Base-by-base conservation (phyloP, 1,140 invertebrate species). In the Colletes gigas region DNA sequence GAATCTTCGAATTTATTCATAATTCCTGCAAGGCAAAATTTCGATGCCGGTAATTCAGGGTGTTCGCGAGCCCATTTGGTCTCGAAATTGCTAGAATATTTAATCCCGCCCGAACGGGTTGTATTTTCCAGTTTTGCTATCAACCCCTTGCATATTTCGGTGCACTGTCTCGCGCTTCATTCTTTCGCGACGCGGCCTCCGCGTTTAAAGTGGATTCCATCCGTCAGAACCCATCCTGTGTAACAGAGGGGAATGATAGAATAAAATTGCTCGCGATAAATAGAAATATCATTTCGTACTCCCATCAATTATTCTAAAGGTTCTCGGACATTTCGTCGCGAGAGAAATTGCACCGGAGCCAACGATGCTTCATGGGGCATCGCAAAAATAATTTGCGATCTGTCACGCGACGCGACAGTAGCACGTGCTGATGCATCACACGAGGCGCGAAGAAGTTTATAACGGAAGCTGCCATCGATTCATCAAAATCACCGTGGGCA, bases 341-440 rank as follows among this genome's bases (percentile, higher is more conserved):
- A 68, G 65, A 76, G 74, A 19, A 68, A 68, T 68, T 19, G 74
- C 41, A 17, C 65, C n/a, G 44, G 2, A 21, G 6, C 21, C 17
- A 17, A 8, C 10, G 57, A 57, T n/a, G 15, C 21, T n/a, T n/a
- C 50, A 6, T 9, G 17, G n/a, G 9, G 10, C 19, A n/a, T 68
- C 65, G 74, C 63, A 4, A 76, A 67, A 76, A 76, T 76, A 76
- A 76, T 76, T 76, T 66, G 74, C 41, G 65, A 76, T n/a, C 74
- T 76, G 74, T 76, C 74, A 76, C 59, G 3, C 41, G 74, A 14
- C 9, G n/a, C 74, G 74, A 67, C 63, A 57, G 19, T 47, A 55
- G 19, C 41, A 47, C 65, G 41, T 50, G 65, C 74, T 68, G 74
- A 76, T 47, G 74, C 74, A 66, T 68, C 74, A 68, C 55, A 44